Evolutionary conservation across 2,113 vertebrate species (phyloP), one percentile per base, ranked within the genome.

Genomic region (Semicossyphus pulcher): DNA sequence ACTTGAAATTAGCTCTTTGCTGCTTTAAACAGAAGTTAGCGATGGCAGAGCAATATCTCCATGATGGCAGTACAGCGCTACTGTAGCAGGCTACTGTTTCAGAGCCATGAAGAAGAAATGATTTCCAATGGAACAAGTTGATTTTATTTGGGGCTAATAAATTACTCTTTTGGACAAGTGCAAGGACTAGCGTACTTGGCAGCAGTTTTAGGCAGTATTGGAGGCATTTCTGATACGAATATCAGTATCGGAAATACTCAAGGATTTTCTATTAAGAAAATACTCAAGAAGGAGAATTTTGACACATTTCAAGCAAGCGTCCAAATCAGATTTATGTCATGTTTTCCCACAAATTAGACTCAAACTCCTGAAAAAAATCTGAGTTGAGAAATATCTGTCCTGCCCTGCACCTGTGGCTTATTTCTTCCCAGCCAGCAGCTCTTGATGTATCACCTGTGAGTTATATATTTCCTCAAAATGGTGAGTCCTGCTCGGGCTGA

Each of bases 371-470:
- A 53, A 8, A 58, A 49, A 56, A 69, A 32, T 20, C 45, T 8
- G 41, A 37, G 28, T 62, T n/a, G 10, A 65, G 41, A 76, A 61
- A 72, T 59, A 45, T 60, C 26, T 62, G 72, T 72, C 41, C 29
- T 16, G 28, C 62, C 36, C 28, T 60, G 56, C 72, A 91, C 84
- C 83, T 89, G 85, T 57, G 75, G 66, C 58, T 56, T 39, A 77
- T 81, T 49, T 78, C 67, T 26, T 20, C 54, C 64, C 37, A 62
- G 51, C 72, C 78, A 61, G 78, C 59, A 59, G 54, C 44, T 62
- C 39, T 51, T 78, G 75, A 84, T 65, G 74, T 72, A 71, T 85
- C 51, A 74, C 64, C 66, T 72, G 57, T 29, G 72, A 72, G 61
- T 83, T 83, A 66, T 51, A 56, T 53, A 77, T 84, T 56, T 76